Evolutionary conservation across 2,888 invertebrate species (phyloP), one percentile per base, ranked within the genome.

Genomic region (Drosophila nigritarsus): DNA sequence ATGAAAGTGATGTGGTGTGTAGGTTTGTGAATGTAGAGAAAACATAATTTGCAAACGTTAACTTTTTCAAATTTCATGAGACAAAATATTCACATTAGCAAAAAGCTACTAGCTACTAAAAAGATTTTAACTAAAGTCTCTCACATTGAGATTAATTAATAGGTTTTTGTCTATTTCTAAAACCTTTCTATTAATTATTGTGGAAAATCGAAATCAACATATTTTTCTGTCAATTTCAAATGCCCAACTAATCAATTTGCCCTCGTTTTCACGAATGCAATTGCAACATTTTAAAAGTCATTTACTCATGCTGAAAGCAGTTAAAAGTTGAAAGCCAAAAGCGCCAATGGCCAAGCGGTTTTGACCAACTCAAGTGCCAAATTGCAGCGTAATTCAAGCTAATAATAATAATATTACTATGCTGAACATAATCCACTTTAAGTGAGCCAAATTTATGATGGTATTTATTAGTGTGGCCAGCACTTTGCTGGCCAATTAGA

Each of bases 401-500:
- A 60, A 75, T 83, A 65, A 59, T 40, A 55, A 56, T 65, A 30
- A 51, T 67, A 40, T 64, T 72, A 38, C 45, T 65, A 40, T 45
- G 40, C n/a, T 42, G 61, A 66, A 64, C 70, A 30, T 65, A 65
- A 65, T 27, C 65, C 64, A 61, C 78, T 83, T 73, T 67, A 73
- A 78, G 61, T 58, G 64, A 65, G 67, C 69, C 42, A 74, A 62
- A 78, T 75, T 81, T 66, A 80, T 83, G 71, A 72, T 65, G 54
- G 61, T 70, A 76, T 80, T 86, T 73, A 71, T 73, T 82, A 74
- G 78, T 45, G 45, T 64, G 78, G 71, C 78, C 62, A 55, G 65
- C 84, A 71, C 71, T 75, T 75, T 78, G 70, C 87, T 74, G 82
- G 64, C 89, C 89, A 84, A 84, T 84, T 84, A 89, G 79, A 63